Evolutionary conservation across 2,797 vertebrate species (phyloP), one percentile per base, ranked within the genome.

Genomic region (Hoplostethus mediterraneus): DNA sequence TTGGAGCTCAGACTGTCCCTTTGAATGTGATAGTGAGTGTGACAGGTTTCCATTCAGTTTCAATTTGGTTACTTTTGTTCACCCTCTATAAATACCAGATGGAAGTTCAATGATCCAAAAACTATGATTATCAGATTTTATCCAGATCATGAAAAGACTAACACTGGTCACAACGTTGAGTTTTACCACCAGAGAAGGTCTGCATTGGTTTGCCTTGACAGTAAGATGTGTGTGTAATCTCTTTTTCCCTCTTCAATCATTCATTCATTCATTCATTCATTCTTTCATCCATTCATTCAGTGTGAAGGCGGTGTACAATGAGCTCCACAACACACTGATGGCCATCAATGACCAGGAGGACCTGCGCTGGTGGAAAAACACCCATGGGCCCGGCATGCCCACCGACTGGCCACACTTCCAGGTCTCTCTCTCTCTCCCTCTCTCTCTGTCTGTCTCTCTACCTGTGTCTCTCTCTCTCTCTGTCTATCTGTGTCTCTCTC

Each of bases 351-450:
- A 96, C 40, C 94, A 95, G 16, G 95, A 96, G 0, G 96, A 97
- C 80, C 92, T 96, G 0, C 95, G 95, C 64, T 96, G 94, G 95
- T 97, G 95, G 95, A 95, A 94, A 67, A 96, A 96, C 84, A 94
- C 91, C 30, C 77, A 94, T 0, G 96, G 96, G 1, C 96, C 96
- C 0, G 96, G 96, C 57, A 97, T 96, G 96, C 92, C 95, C 53
- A 96, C 95, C 4, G 95, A 95, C 84, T 97, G 96, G 96, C 96
- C 96, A 10, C 94, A 95, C 75, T 96, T 96, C 73, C 93, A 96
- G 94, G 96, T 96, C 8, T 63, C 16, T 53, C n/a, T 33, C n/a
- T 25, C 1, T 6, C 25, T 14, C 3, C 55, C 0, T 60, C 25
- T 0, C 0, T 28, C 10, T 63, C 21, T 60, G n/a, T 42, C 36